Percentiles rank a stretch among this genome's conserved stretches.
These are phyloP conservation scores for Botia almorhae DNA, from an alignment of 2,797 vertebrate species.

Conservation along the genomic window DNA sequence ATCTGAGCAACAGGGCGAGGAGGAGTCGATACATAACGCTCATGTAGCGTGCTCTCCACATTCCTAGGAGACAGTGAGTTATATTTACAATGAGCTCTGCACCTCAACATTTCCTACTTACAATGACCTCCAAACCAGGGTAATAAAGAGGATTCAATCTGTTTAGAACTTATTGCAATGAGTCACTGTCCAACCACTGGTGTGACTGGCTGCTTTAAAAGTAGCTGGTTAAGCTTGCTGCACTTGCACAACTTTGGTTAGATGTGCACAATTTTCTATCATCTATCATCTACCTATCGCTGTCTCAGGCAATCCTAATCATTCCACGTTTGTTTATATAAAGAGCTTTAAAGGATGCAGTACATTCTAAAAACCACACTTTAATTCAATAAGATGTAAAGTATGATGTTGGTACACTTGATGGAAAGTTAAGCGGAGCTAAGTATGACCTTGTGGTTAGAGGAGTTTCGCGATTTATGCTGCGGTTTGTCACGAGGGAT, in stretches of 20 bases:
- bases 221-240: too few relatives aligned
- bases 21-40: slow-evolving; percentile 76
- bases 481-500: slow-evolving; percentile 46
- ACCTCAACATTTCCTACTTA: background rate
- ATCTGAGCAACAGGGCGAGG: slow-evolving; percentile 66
- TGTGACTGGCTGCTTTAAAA: too few relatives aligned
- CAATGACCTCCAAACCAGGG: background rate
- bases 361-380: slow-evolving; percentile 20
- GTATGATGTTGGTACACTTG: background rate
- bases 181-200: too few relatives aligned
- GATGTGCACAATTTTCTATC: too few relatives aligned
- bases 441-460: slow-evolving; percentile 15
- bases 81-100: background rate
- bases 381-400: background rate
- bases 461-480: background rate
- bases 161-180: too few relatives aligned
- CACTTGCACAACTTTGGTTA: too few relatives aligned
- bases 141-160: too few relatives aligned
- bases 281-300: background rate
- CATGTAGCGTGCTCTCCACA: slow-evolving; percentile 65
- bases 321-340: background rate
- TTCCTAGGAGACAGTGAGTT: slow-evolving; percentile 61
- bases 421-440: slow-evolving; percentile 32
- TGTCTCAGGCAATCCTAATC: background rate
- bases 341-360: background rate